phyloP scores from a whole-genome alignment of 53 echinoderm and acorn worm species.

The Zoroaster sp. region DNA sequence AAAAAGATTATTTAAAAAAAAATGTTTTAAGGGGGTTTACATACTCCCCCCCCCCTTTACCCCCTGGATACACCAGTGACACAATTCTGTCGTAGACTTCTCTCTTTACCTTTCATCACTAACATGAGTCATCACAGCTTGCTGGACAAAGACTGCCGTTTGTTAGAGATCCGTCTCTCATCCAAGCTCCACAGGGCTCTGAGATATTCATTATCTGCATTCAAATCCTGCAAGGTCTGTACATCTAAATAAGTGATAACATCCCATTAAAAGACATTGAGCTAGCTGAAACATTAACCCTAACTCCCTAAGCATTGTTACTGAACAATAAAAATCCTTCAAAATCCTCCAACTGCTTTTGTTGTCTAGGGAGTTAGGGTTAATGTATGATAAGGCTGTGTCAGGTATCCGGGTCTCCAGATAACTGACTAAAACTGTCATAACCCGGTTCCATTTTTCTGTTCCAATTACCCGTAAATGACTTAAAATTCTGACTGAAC shows the following conservation, averaged over 20 bases:
- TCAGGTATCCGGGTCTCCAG: background rate
- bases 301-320: background rate
- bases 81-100: too few species aligned
- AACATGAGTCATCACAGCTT: background rate
- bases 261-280: background rate
- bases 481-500: too few species aligned
- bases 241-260: slow-evolving; percentile 3
- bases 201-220: background rate
- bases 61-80: too few species aligned
- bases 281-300: background rate
- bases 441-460: too few species aligned
- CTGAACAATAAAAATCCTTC: too few species aligned
- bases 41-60: too few species aligned
- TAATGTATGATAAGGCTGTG: background rate
- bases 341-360: too few species aligned
- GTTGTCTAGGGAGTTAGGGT: background rate
- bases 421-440: too few species aligned
- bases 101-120: too few species aligned
- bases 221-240: background rate
- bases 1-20: too few species aligned
- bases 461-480: too few species aligned
- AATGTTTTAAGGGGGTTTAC: too few species aligned
- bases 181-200: slow-evolving; percentile 19
- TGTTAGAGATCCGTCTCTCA: background rate
- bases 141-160: background rate